phyloP scores from a whole-genome alignment of 2,113 vertebrate genomes.

The Dipodomys stephensi region DNA sequence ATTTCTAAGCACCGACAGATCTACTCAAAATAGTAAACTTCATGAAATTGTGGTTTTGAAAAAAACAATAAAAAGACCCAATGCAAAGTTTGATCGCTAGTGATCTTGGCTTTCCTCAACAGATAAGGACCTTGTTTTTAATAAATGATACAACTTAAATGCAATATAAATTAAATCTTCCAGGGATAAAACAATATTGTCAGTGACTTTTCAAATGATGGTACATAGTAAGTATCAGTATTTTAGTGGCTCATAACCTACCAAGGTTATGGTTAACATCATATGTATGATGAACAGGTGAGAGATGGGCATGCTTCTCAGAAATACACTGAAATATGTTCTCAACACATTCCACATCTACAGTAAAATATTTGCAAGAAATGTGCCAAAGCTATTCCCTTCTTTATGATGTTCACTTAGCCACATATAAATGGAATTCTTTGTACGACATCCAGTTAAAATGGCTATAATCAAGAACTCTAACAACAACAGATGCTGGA shows the following conservation, averaged over 20 bases:
- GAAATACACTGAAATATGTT: conserved; percentile 20
- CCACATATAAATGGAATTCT: background rate
- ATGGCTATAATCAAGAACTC: too few species aligned
- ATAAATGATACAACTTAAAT: background rate
- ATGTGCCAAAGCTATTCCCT: background rate
- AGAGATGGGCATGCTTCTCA: conserved; percentile 22
- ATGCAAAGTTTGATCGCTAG: conserved; percentile 9
- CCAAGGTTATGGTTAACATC: background rate
- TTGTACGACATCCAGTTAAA: background rate
- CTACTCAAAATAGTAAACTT: conserved; percentile 14
- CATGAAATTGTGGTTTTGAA: conserved; percentile 1
- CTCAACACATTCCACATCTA: background rate
- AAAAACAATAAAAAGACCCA: conserved; percentile 25
- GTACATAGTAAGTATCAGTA: background rate
- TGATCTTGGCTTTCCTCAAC: background rate
- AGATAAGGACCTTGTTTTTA: too few species aligned
- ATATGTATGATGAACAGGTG: background rate
- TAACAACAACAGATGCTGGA: too few species aligned
- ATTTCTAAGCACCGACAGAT: conserved; percentile 9
- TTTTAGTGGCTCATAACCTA: conserved; percentile 39
- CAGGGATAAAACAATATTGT: background rate
- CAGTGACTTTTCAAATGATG: conserved; percentile 38
- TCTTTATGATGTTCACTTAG: conserved; percentile 19
- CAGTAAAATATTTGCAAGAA: background rate
- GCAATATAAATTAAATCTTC: conserved; percentile 10